These are phyloP conservation scores for Drosophila sulfurigaster DNA, from an alignment of 1,140 invertebrate species.

Conservation along the genomic window DNA sequence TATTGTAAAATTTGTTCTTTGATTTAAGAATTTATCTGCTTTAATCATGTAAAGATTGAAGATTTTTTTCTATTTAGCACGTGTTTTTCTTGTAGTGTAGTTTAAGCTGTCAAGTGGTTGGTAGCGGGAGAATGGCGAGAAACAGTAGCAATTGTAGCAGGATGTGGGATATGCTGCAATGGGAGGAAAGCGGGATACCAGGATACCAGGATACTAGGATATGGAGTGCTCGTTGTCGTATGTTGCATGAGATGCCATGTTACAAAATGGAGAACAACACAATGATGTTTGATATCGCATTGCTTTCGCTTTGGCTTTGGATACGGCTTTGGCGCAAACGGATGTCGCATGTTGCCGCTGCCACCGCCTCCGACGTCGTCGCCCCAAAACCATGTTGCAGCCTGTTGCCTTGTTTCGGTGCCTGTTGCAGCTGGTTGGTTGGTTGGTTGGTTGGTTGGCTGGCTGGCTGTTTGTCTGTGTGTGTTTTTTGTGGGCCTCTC, in stretches of 20 bases:
- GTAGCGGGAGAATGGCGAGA: neutral
- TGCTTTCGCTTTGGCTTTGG: conserved; percentile 7
- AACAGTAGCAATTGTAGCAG: too few relatives aligned
- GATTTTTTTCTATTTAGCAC: too few relatives aligned
- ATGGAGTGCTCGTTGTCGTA: neutral
- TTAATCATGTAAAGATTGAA: too few relatives aligned
- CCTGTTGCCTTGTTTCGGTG: too few relatives aligned
- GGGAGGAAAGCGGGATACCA: neutral
- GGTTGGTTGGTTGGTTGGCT: too few relatives aligned
- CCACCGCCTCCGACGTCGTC: neutral
- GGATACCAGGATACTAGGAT: neutral
- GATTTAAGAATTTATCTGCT: too few relatives aligned
- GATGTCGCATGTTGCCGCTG: conserved; percentile 7
- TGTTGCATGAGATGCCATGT: conserved; percentile 18
- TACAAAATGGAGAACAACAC: conserved; percentile 35
- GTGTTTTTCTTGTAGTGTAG: too few relatives aligned
- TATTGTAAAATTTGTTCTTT: too few relatives aligned
- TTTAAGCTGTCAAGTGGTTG: neutral
- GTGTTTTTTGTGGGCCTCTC: neutral
- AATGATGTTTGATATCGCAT: conserved; percentile 51
- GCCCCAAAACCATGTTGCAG: too few relatives aligned
- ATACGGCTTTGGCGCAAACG: neutral
- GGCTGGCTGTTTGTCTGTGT: too few relatives aligned
- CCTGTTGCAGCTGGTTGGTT: too few relatives aligned
- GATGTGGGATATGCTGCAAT: too few relatives aligned